Evolutionary conservation across 2,888 invertebrate genomes (phyloP), one percentile per base, ranked within the genome.

Genomic region (Lithophane leautieri): DNA sequence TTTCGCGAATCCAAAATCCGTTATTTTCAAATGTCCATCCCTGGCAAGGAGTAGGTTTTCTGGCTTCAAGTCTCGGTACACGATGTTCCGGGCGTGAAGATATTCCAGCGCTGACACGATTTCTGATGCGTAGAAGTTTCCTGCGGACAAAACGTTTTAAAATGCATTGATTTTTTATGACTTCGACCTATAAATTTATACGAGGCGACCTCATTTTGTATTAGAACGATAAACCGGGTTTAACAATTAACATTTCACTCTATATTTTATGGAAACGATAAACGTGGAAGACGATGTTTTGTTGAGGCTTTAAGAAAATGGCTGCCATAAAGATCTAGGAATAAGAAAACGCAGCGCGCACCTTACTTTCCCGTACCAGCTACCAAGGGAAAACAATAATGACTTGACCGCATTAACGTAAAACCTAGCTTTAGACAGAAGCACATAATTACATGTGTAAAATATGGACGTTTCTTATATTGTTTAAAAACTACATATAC

Each of bases 1-100:
- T 95, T 99, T 99, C 63, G 99, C 99, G 93, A 99, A 99, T 19
- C 99, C 99, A 92, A 99, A 99, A 94, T 99, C 99, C 14, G 99
- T 99, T 89, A 99, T 99, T 96, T 99, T 99, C 90, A 99, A 95
- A 94, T 99, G 99, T 0, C 99, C 99, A 88, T 99, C 98, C 85
- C 97, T 97, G 90, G 99, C 99, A 69, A 99, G 97, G 34, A 99
- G 97, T 73, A 99, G 96, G 94, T 99, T 99, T 94, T 99, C 99
- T 0, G 99, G 99, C 93, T 99, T 99, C 86, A 99, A 96, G 91
- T 99, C 99, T 74, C 97, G 94, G 95, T 99, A 99, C 50, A 99
- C 99, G 83, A 99, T 98, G 92, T 98, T 98, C 88, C 98, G 97
- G 56, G 98, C 97, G 95, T 99, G 99, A 61, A 99, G 97, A 93